These are phyloP conservation scores for Astropecten irregularis DNA, from an alignment of 53 echinoderm and acorn worm genomes.

Conservation along the genomic window DNA sequence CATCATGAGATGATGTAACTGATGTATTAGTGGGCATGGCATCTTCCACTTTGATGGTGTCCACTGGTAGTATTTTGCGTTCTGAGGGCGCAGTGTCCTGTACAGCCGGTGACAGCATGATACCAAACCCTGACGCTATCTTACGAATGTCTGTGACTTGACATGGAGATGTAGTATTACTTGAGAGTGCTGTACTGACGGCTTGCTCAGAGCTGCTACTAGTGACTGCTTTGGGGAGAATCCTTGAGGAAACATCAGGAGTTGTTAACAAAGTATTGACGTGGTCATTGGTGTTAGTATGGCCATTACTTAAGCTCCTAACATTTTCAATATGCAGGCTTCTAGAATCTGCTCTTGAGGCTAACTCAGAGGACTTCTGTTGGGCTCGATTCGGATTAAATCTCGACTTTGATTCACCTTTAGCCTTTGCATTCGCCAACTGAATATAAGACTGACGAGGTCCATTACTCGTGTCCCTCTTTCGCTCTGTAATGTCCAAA, in stretches of 20 bases:
- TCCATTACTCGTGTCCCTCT: conserved; percentile 7
- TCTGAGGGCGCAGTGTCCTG: conserved; percentile 23
- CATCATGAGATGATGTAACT: neutral
- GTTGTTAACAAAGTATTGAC: conserved; percentile 2
- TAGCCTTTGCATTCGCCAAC: conserved; percentile 15
- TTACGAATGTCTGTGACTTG: conserved; percentile 78
- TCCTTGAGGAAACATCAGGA: conserved; percentile 27
- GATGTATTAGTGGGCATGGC: neutral
- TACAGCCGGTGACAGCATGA: conserved; percentile 65
- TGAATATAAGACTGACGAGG: conserved; percentile 10
- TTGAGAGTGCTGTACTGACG: neutral
- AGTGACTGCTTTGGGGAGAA: conserved; percentile 7
- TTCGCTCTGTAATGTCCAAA: neutral
- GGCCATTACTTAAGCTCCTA: conserved; percentile 37
- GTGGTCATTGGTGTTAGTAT: conserved; percentile 1
- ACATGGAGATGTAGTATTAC: conserved; percentile 23
- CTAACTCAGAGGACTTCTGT: neutral
- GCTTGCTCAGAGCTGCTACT: conserved; percentile 27
- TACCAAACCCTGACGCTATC: conserved; percentile 81
- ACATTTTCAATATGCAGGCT: neutral
- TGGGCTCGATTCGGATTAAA: conserved; percentile 7
- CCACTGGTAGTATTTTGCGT: conserved; percentile 13
- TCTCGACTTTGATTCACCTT: conserved; percentile 9
- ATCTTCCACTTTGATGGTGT: conserved; percentile 46
- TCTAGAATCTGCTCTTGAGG: neutral